Base-by-base conservation (phyloP, 2,797 vertebrate genomes). In the Lacerta bilineata region DNA sequence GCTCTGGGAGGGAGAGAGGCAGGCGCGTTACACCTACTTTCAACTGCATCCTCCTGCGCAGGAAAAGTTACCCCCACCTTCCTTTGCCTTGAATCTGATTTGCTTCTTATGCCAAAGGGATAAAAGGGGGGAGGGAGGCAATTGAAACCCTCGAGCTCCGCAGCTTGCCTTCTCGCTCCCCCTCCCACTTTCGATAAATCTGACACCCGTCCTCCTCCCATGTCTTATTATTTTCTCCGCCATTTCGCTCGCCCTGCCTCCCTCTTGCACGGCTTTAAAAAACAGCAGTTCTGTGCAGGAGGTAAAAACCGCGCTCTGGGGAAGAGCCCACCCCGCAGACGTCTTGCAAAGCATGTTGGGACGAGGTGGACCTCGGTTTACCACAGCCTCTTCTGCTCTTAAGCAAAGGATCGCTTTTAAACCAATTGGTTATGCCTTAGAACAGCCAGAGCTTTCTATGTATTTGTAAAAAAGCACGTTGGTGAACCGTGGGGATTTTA, bases 141-240 rank as follows among this genome's bases (percentile, higher is more conserved):
- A 36, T 17, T 55, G 17, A 33, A 43, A 83, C 87, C 88, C 89
- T 79, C 89, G 89, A 80, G 84, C 90, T 91, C 90, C 69, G 55
- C 78, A 15, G 13, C 50, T 59, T 66, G 39, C 79, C 27, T n/a
- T 29, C 17, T 7, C 29, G 10, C 13, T 23, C 55, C 2, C 23
- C n/a, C 33, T 9, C 39, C 41, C 2, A 8, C 39, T 10, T 2
- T 7, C 0, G 25, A 11, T 4, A 20, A 43, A 69, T 41, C n/a
- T 29, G 43, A 80, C 66, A 80, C 20, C 5, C 59, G 2, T 29
- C 9, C 68, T 66, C 64, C 66, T 69, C 77, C n/a, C 10, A 3
- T 25, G 4, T 20, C 36, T 25, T 46, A 1, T 20, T 1, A 27
- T 39, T n/a, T 25, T 55, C 46, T 71, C 43, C 43, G 43, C 81